Conservation (phyloP, 2,888 invertebrate species). For the Eupithecia exiguata region DNA sequence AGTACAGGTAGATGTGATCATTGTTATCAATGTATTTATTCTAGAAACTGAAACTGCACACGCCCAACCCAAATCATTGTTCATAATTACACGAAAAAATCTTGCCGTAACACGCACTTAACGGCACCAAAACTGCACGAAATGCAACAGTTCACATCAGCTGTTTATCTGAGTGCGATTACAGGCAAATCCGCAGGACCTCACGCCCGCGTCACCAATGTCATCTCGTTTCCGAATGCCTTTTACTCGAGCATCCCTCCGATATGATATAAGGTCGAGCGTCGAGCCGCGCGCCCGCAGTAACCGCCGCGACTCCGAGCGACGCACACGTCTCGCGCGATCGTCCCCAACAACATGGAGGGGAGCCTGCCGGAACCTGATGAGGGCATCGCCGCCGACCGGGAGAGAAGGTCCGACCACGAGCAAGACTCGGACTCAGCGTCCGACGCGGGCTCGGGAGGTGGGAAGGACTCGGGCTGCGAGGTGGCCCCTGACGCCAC, state of each 20-base stretch:
- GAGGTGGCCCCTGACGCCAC: constrained; percentile 83
- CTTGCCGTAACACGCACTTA: constrained; percentile 25
- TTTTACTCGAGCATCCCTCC: constrained; percentile 77
- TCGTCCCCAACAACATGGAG: constrained; percentile 65
- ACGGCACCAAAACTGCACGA: constrained; percentile 15
- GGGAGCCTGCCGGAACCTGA: constrained; percentile 71
- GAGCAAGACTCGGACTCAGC: constrained; percentile 88
- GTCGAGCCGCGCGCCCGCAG: constrained; percentile 78
- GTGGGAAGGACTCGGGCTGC: constrained; percentile 87
- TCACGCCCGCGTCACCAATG: constrained; percentile 59
- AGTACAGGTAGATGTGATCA: constrained; percentile 16
- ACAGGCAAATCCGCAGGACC: constrained; percentile 19
- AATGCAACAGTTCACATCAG: constrained; percentile 13
- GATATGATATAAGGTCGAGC: constrained; percentile 75
- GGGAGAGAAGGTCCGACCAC: constrained; percentile 80
- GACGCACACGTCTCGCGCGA: constrained; percentile 69
- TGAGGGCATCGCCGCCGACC: constrained; percentile 79
- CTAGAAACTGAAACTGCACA: constrained; percentile 25
- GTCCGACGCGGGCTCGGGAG: constrained; percentile 85
- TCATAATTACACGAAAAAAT: constrained; percentile 29
- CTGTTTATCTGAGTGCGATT: background rate
- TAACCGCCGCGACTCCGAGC: constrained; percentile 71
- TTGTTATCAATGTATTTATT: constrained; percentile 28
- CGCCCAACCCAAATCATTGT: constrained; percentile 27
- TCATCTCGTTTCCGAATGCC: constrained; percentile 73